These are phyloP conservation scores for Leucosticte australis DNA, from an alignment of 2,113 vertebrate genomes.

Conservation along the genomic window DNA sequence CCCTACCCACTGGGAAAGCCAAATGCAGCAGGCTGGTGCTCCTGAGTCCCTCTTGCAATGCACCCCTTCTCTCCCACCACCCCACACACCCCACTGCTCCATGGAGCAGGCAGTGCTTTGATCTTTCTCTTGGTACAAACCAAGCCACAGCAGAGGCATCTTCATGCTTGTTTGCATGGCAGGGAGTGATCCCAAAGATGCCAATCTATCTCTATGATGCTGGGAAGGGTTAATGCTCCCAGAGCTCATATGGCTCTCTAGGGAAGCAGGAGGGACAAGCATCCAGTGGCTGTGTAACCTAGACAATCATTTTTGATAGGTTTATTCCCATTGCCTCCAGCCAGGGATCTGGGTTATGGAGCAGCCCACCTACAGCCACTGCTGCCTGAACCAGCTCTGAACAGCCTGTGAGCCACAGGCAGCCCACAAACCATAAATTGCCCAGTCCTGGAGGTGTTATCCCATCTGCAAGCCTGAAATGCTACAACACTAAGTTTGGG, in stretches of 20 bases:
- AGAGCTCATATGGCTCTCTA: background rate
- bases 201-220: background rate
- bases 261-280: background rate
- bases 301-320: background rate
- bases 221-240: background rate
- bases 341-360: background rate
- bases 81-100: background rate
- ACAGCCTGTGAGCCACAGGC: background rate
- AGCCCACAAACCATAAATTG: background rate
- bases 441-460: background rate
- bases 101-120: background rate
- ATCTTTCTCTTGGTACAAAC: background rate
- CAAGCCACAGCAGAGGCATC: background rate
- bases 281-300: background rate
- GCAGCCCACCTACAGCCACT: background rate
- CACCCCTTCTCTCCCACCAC: background rate
- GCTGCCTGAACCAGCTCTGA: background rate
- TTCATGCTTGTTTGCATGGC: accelerated
- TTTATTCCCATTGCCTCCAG: background rate
- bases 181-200: background rate
- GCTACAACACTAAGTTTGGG: background rate
- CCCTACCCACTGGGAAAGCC: background rate
- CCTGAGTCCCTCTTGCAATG: background rate
- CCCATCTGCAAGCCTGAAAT: background rate
- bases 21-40: accelerated